A percentile compares a stretch with the other conserved stretches of the same genome.
Evolutionary conservation across 1,140 invertebrate genomes (phyloP).

Genomic region (Probaryconus sp.): DNA sequence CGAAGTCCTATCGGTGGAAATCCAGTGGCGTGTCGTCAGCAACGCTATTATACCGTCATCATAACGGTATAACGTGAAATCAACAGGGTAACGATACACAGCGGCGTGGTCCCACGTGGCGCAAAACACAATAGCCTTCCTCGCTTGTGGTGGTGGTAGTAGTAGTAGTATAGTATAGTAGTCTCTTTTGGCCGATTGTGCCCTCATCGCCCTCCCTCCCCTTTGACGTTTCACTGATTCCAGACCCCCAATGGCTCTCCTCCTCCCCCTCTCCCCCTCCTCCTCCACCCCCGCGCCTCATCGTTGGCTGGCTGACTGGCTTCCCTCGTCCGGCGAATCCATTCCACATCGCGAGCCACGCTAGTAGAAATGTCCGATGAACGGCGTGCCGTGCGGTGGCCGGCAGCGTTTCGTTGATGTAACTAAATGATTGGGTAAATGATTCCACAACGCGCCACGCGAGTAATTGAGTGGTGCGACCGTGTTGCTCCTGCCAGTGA

Average conservation of each 20-base stretch:
- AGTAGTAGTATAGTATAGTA: no score
- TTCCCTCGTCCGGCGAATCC: no score
- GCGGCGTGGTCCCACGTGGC: slow-evolving; percentile 72
- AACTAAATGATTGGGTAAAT: slow-evolving; percentile 80
- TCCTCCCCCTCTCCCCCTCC: slow-evolving; percentile 21
- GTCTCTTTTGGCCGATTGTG: slow-evolving; percentile 57
- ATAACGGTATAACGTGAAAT: slow-evolving; percentile 77
- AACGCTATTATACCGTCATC: slow-evolving; percentile 77
- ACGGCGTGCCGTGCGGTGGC: slow-evolving; percentile 60
- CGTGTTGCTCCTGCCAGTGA: slow-evolving; percentile 59
- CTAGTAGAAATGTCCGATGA: slow-evolving; percentile 57
- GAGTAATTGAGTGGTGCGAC: slow-evolving; percentile 78
- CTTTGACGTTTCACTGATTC: slow-evolving; percentile 55
- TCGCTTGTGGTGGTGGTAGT: no score
- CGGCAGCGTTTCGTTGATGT: slow-evolving; percentile 75
- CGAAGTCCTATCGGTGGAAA: slow-evolving; percentile 68
- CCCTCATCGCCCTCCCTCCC: slow-evolving; percentile 27
- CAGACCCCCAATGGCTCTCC: no score
- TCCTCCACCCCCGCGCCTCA: no score
- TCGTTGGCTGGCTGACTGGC: no score
- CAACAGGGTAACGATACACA: slow-evolving; percentile 76
- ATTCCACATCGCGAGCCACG: slow-evolving; percentile 51
- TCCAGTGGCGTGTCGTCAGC: slow-evolving; percentile 67
- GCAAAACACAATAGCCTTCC: slow-evolving; percentile 70
- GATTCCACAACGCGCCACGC: slow-evolving; percentile 77